Base-by-base conservation (phyloP, 2,113 vertebrate species). In the Oncorhynchus gorbuscha region DNA sequence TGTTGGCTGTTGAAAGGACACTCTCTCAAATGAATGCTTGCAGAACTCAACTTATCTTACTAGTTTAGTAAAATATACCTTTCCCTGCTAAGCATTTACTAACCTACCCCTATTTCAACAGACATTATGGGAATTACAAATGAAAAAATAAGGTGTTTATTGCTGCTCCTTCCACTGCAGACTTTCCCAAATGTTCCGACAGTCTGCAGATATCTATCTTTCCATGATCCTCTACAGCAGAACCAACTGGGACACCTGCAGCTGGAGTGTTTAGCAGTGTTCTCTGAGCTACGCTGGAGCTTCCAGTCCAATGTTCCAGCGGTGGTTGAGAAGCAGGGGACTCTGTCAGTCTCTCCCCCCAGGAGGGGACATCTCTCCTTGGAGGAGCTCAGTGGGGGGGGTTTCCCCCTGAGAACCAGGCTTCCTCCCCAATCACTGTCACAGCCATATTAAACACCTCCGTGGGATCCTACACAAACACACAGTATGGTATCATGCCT, bases 401-500 rank as follows among this genome's bases (percentile, higher is more conserved):
- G 76, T 82, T 61, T 85, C 75, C 79, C 79, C 81, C 68, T 22
- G 39, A 70, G 39, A 48, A 35, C 32, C 32, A 30, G 59, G 79
- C 82, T 84, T 82, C 84, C 74, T 78, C 75, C 81, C 73, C 81
- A 84, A 84, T 74, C 65, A 22, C 64, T 80, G 75, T 91, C 88
- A 90, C 89, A 90, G 86, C 79, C 80, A 86, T 87, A 89, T 90
- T 90, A 89, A 74, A 79, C 80, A 81, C 66, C 69, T 83, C 76
- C 85, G 85, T 86, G 80, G 85, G 67, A 77, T 85, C 89, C 87
- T 89, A 91, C 85, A 92, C 88, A 92, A 90, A 89, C 77, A 82
- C 85, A 81, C 82, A 78, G 83, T 87, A 88, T 89, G 90, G 39
- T 5, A 24, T 12, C 35, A 48, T 49, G 18, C 90, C 89, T 88